phyloP scores from a whole-genome alignment of 2,797 vertebrate genomes.

The Takifugu rubripes region DNA sequence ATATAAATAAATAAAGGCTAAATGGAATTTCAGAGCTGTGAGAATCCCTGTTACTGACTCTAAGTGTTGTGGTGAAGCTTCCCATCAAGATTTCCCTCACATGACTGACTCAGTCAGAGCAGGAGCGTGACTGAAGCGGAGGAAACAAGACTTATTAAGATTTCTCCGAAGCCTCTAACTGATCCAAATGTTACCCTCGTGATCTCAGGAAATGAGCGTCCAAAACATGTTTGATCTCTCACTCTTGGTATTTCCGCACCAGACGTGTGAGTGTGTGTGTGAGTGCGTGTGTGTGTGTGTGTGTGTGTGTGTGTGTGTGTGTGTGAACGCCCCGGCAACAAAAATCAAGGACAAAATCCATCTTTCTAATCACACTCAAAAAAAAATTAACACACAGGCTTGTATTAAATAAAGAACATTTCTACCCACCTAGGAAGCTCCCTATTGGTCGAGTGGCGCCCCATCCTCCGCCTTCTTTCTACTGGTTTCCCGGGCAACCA shows the following conservation, averaged over 20 bases:
- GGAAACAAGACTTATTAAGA: not conserved
- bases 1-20: not conserved
- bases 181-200: constrained; percentile 6
- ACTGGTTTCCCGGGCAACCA: constrained; percentile 76
- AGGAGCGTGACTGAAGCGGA: constrained; percentile 9
- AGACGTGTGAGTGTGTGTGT: not conserved
- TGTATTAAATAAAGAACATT: constrained; percentile 35
- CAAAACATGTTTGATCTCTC: constrained; percentile 5
- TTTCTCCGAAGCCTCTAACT: constrained; percentile 7
- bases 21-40: constrained; percentile 3
- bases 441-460: constrained; percentile 59
- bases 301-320: no score
- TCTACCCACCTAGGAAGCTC: constrained; percentile 30
- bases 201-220: constrained; percentile 15
- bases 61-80: constrained; percentile 19
- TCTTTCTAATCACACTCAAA: no score
- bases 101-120: constrained; percentile 16
- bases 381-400: not conserved
- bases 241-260: not conserved
- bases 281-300: constrained; percentile 8
- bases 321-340: no score
- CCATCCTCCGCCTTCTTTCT: constrained; percentile 51
- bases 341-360: no score
- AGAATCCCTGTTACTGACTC: constrained; percentile 16
- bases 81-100: constrained; percentile 11